phyloP scores from a whole-genome alignment of 2,113 vertebrate species.

The Aythya baeri region DNA sequence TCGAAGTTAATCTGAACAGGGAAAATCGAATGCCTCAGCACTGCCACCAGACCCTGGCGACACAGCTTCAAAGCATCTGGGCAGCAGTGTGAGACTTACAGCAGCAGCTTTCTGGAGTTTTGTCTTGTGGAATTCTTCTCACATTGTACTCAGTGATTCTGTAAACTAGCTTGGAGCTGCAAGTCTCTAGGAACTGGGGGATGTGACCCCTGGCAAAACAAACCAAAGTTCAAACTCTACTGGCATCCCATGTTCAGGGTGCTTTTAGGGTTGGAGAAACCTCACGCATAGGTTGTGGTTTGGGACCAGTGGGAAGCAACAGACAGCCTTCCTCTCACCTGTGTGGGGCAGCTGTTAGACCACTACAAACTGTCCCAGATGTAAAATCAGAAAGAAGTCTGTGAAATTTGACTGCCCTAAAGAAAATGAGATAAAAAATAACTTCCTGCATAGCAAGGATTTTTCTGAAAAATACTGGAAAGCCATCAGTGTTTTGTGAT shows the following conservation, averaged over 20 bases:
- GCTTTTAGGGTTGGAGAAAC: neutral
- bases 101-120: neutral
- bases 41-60: neutral
- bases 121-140: neutral
- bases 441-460: neutral
- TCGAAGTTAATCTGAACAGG: neutral
- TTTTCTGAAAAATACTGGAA: neutral
- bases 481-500: neutral
- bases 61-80: accelerated
- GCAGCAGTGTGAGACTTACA: neutral
- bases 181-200: neutral
- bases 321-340: neutral
- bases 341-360: neutral
- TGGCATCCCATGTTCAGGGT: neutral
- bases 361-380: neutral
- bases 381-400: neutral
- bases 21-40: neutral
- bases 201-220: neutral
- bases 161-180: neutral
- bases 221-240: neutral
- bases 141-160: neutral
- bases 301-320: accelerated
- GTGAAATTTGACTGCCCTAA: neutral
- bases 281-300: neutral
- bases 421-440: neutral